These are phyloP conservation scores for Discoglossus pictus DNA, from an alignment of 2,797 vertebrate species.

Conservation along the genomic window DNA sequence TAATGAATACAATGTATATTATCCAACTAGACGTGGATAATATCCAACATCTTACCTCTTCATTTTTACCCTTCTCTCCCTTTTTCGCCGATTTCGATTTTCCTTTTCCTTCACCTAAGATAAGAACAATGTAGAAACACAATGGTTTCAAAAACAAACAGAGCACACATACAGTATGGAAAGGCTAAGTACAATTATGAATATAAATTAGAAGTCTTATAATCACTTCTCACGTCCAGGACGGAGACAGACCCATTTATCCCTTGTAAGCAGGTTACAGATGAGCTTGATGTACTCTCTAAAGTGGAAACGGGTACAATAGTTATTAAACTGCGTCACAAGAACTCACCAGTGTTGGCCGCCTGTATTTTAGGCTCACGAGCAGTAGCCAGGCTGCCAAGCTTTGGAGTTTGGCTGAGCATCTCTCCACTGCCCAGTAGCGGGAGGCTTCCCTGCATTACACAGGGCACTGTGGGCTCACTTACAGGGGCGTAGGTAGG, in stretches of 20 bases:
- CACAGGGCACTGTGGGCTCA: slow-evolving; percentile 66
- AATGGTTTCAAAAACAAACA: too few species aligned
- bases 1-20: too few species aligned
- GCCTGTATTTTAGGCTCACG: slow-evolving; percentile 60
- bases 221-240: too few species aligned
- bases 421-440: slow-evolving; percentile 52
- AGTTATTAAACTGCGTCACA: neutral
- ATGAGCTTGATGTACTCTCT: neutral
- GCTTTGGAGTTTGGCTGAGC: slow-evolving; percentile 61
- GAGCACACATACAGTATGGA: too few species aligned
- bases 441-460: slow-evolving; percentile 68
- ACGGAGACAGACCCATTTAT: too few species aligned
- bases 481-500: slow-evolving; percentile 59
- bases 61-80: slow-evolving; percentile 68
- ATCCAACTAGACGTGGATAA: too few species aligned
- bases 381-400: slow-evolving; percentile 52
- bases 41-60: slow-evolving; percentile 76
- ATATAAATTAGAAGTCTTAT: too few species aligned
- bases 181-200: too few species aligned
- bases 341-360: slow-evolving; percentile 47
- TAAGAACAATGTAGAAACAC: neutral
- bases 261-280: too few species aligned
- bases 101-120: slow-evolving; percentile 24
- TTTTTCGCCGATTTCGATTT: slow-evolving; percentile 31
- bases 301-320: neutral